phyloP scores from a whole-genome alignment of 1,140 invertebrate genomes.

The Bemisia tabaci region DNA sequence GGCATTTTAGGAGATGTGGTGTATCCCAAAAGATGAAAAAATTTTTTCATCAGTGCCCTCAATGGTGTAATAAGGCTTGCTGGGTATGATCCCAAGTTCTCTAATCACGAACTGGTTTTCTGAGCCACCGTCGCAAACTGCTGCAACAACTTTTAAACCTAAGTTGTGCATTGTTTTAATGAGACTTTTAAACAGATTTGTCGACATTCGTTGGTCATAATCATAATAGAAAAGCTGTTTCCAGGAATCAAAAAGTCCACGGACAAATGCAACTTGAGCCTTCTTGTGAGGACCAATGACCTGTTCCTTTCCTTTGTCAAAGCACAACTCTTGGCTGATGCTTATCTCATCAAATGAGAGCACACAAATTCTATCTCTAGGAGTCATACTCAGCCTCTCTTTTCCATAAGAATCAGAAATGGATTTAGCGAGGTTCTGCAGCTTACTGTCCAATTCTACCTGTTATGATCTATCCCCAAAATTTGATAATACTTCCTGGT shows the following conservation, averaged over 20 bases:
- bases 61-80: neutral
- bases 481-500: too few species aligned
- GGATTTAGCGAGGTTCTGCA: too few species aligned
- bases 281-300: slow-evolving; percentile 4
- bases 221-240: neutral
- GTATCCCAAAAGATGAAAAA: neutral
- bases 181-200: neutral
- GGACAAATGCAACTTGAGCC: neutral
- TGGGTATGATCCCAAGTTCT: neutral
- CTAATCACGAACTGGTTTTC: neutral
- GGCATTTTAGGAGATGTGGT: neutral
- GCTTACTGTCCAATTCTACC: too few species aligned
- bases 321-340: neutral
- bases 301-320: slow-evolving; percentile 6
- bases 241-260: neutral
- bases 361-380: too few species aligned
- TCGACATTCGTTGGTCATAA: neutral
- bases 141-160: neutral
- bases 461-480: too few species aligned
- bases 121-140: neutral
- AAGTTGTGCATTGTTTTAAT: neutral
- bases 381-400: too few species aligned
- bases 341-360: slow-evolving; percentile 6
- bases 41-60: neutral
- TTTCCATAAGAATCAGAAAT: too few species aligned